These are phyloP conservation scores for Penaeus japonicus DNA, from an alignment of 1,140 invertebrate genomes.

Conservation along the genomic window DNA sequence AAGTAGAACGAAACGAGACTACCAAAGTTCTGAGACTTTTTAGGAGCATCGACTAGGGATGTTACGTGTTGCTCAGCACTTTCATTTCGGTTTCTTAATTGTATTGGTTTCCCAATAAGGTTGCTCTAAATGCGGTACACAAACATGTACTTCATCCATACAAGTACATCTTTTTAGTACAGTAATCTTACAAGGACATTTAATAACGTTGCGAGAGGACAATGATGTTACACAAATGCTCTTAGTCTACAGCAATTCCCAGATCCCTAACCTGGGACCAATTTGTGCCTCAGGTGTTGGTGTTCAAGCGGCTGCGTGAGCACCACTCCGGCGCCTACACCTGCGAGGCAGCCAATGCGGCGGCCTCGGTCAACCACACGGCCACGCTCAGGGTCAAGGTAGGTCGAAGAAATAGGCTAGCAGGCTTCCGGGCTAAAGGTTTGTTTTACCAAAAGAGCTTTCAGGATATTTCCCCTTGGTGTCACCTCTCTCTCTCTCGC, in stretches of 20 bases:
- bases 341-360: conserved; percentile 60
- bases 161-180: not conserved
- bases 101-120: no score
- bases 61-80: no score
- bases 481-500: no score
- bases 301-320: conserved; percentile 58
- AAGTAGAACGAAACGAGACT: no score
- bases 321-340: conserved; percentile 61
- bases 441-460: conserved; percentile 58
- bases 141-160: conserved; percentile 58
- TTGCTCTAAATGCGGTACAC: conserved; percentile 80
- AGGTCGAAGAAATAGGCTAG: conserved; percentile 63
- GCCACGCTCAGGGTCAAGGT: conserved; percentile 66
- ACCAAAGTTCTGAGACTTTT: no score
- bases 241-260: not conserved
- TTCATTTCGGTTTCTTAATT: no score
- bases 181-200: not conserved
- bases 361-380: conserved; percentile 58
- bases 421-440: not conserved
- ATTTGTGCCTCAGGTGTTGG: conserved; percentile 43
- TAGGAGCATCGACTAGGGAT: no score
- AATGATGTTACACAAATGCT: not conserved
- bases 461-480: no score
- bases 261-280: conserved; percentile 73
- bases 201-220: not conserved